A percentile compares a stretch with the other conserved stretches of the same genome.
Conservation (phyloP, 2,888 invertebrate genomes). For the Perizoma affinitatum region DNA sequence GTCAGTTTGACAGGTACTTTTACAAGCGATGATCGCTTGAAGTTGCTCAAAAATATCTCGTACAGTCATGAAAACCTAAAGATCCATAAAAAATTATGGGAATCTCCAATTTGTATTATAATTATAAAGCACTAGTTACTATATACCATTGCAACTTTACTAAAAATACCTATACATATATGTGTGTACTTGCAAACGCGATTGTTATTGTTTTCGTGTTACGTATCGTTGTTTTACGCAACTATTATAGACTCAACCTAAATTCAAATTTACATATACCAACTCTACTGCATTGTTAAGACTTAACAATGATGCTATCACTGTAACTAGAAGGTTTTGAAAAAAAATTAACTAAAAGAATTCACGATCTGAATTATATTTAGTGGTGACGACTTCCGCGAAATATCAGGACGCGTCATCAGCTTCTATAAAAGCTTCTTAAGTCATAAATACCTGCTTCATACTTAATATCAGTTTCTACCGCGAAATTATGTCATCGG, state of each 20-base stretch:
- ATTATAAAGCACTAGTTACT: no score
- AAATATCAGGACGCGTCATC: slow-evolving; percentile 41
- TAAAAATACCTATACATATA: background rate
- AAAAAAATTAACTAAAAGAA: slow-evolving; percentile 41
- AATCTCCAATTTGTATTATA: background rate
- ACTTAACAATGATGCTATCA: background rate
- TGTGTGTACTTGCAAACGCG: background rate
- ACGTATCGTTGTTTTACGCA: background rate
- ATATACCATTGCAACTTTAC: no score
- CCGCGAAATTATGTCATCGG: no score
- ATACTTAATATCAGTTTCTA: slow-evolving; percentile 6
- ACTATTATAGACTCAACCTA: slow-evolving; percentile 13
- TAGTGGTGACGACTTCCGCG: slow-evolving; percentile 45
- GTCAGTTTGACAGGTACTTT: no score
- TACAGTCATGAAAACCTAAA: background rate
- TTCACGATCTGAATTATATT: slow-evolving; percentile 28
- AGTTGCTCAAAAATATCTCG: no score
- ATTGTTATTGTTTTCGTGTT: slow-evolving; percentile 1
- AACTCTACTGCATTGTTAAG: background rate
- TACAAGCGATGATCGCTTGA: no score
- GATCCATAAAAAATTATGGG: background rate
- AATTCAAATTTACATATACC: slow-evolving; percentile 3
- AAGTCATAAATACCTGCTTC: slow-evolving; percentile 24
- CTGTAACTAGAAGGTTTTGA: slow-evolving; percentile 21
- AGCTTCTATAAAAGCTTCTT: slow-evolving; percentile 31